Base-by-base conservation (phyloP, 2,797 vertebrate genomes). In the Falco biarmicus region DNA sequence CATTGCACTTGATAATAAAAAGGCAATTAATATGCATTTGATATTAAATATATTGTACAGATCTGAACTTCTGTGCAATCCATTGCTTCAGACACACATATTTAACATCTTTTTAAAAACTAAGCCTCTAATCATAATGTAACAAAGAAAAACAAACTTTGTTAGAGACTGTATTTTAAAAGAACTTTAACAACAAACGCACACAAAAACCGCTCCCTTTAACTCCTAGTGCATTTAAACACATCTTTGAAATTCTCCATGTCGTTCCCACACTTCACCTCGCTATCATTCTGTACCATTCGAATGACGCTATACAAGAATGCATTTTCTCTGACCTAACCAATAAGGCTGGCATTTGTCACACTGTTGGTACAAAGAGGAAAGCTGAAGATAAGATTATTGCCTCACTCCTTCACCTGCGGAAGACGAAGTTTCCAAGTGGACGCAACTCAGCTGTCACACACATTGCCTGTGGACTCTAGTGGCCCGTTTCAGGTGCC, bases 1-100 rank as follows among this genome's bases (percentile, higher is more conserved):
- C 96, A 97, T 97, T 98, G 96, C 95, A 97, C 97, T 97, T 96
- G 73, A 74, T 61, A 96, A 95, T 90, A 92, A 94, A 96, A 97
- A 97, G 87, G 90, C 76, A 96, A 85, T 90, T 96, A 65, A 90
- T 93, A 93, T 64, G 50, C 29, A 95, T 84, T 92, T 82, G 54
- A 76, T 84, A 94, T 90, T 95, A 96, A 96, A 90, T 81, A 95
- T 81, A 70, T 68, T 57, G 50, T 91, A 96, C 80, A 92, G 82
- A 95, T 59, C 83, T 73, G 91, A 96, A 94, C 69, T 88, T 86
- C 88, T 95, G 92, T 95, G 88, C 91, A 97, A 95, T 80, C 85
- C 79, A 50, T 59, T 92, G 85, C 88, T 96, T 93, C 61, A 64
- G 78, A 95, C 80, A 90, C 66, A 86, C 14, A 26, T 50, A 78